Evolutionary conservation across 2,113 vertebrate genomes (phyloP).

Genomic region (Shinisaurus crocodilurus): DNA sequence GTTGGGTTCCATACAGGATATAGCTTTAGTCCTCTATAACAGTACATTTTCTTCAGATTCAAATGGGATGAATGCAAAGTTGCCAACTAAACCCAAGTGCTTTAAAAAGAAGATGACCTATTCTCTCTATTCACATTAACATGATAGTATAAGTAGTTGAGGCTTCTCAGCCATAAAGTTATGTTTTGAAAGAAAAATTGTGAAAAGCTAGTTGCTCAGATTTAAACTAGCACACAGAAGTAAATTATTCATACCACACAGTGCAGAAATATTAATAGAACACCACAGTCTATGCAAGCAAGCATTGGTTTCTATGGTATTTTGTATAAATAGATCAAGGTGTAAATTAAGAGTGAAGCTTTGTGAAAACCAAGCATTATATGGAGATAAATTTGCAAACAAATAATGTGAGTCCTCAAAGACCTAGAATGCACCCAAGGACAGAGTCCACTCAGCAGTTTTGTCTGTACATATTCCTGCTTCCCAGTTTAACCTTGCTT

Average conservation of each 20-base stretch:
- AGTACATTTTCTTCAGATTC: background rate
- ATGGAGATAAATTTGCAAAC: background rate
- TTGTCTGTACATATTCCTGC: background rate
- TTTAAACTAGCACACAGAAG: constrained; percentile 51
- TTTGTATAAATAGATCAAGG: constrained; percentile 45
- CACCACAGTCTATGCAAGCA: constrained; percentile 17
- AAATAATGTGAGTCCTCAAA: constrained; percentile 15
- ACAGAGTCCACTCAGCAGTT: background rate
- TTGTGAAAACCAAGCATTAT: constrained; percentile 40
- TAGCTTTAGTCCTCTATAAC: background rate
- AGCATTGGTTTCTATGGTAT: constrained; percentile 37
- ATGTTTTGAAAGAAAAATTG: constrained; percentile 41
- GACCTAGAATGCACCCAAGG: background rate
- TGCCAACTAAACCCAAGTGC: background rate
- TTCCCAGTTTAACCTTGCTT: background rate
- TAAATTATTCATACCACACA: constrained; percentile 59
- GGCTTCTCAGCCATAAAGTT: constrained; percentile 11
- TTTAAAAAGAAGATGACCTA: background rate
- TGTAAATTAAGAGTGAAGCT: constrained; percentile 48
- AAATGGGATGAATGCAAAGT: background rate
- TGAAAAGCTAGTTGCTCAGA: constrained; percentile 39
- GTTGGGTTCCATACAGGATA: background rate
- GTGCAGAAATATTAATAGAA: constrained; percentile 59
- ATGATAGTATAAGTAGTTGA: constrained; percentile 16
- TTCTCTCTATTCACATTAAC: background rate